phyloP scores from a whole-genome alignment of 2,797 vertebrate species.

The Rhynchotus rufescens region DNA sequence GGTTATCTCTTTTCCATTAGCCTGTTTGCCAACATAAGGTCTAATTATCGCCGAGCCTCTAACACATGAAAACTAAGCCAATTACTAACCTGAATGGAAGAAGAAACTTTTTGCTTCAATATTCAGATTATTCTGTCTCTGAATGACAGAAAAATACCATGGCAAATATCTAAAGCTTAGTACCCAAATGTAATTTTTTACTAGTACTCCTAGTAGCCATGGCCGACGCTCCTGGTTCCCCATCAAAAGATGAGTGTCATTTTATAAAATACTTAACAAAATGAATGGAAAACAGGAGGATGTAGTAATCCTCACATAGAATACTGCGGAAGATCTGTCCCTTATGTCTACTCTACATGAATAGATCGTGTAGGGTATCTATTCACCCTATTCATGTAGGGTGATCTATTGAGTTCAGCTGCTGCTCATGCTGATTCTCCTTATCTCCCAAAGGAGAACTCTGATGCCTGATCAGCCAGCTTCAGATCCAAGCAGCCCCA shows the following conservation, averaged over 20 bases:
- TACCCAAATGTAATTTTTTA: background rate
- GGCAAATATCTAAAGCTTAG: background rate
- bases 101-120: background rate
- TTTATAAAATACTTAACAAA: background rate
- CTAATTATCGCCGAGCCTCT: constrained; percentile 18
- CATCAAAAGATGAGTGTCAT: background rate
- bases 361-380: no score
- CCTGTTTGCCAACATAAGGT: background rate
- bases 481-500: background rate
- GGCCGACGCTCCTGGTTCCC: background rate
- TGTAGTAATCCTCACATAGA: background rate
- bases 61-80: background rate
- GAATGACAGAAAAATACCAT: constrained; percentile 9
- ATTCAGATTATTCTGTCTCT: background rate
- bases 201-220: background rate
- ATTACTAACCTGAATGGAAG: constrained; percentile 1
- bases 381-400: no score
- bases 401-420: background rate
- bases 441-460: background rate
- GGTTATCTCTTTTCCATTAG: background rate
- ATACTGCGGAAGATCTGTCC: background rate
- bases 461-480: background rate
- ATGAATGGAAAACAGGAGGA: constrained; percentile 11
- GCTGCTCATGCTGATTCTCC: background rate
- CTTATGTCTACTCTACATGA: background rate